Conservation (phyloP, 2,797 vertebrate genomes). For the Brachyalestes nurse region DNA sequence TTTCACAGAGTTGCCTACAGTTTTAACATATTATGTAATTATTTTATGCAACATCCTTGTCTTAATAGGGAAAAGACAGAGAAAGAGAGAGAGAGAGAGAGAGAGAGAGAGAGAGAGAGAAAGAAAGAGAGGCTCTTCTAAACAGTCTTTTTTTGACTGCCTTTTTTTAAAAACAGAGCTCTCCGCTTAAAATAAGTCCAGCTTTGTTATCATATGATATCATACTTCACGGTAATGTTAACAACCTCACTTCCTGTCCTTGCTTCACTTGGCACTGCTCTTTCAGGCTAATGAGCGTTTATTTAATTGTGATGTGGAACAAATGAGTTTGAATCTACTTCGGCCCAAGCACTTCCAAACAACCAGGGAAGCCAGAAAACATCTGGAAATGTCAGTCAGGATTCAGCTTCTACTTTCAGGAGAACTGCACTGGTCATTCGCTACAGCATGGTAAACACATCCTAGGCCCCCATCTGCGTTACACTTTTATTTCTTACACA, state of each 20-base stretch:
- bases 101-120: neutral
- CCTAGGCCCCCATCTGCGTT: neutral
- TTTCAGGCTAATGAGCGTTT: slow-evolving; percentile 59
- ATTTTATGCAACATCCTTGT: neutral
- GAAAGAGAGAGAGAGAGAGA: neutral
- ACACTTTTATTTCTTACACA: neutral
- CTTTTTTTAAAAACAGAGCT: neutral
- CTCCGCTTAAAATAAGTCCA: neutral
- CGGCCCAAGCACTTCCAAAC: slow-evolving; percentile 5
- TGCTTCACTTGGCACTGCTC: neutral
- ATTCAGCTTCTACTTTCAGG: neutral
- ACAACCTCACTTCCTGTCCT: neutral
- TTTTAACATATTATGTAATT: slow-evolving; percentile 22
- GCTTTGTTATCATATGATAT: neutral
- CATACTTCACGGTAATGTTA: neutral
- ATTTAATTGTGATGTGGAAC: slow-evolving; percentile 64
- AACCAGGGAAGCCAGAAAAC: slow-evolving; percentile 20
- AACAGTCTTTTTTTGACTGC: neutral
- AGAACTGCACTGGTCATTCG: neutral
- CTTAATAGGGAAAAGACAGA: slow-evolving; percentile 1
- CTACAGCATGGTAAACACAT: slow-evolving; percentile 1
- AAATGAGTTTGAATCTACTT: slow-evolving; percentile 60
- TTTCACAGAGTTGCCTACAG: neutral
- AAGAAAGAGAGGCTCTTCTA: neutral
- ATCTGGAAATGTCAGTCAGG: slow-evolving; percentile 19